phyloP scores from a whole-genome alignment of 2,797 vertebrate genomes.

The Paratrypauchen microcephalus region DNA sequence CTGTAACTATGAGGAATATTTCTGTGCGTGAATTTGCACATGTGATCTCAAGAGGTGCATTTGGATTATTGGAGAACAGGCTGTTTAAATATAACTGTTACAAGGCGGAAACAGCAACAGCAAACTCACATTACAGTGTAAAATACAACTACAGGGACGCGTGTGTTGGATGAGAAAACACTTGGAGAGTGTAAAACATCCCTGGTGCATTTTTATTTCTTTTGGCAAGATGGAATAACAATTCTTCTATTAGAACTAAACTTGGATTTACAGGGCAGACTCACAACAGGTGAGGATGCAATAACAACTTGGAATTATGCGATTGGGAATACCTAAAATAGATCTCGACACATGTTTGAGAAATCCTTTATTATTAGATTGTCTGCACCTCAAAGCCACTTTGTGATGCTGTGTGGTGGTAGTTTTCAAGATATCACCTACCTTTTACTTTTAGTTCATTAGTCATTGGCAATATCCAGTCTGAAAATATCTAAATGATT shows the following conservation, averaged over 20 bases:
- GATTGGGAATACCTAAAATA: not conserved
- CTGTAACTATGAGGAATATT: conserved; percentile 8
- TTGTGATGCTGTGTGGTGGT: too few species aligned
- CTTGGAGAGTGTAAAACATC: conserved; percentile 33
- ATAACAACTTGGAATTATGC: not conserved
- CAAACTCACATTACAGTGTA: conserved; percentile 34
- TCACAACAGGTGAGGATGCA: conserved; percentile 3
- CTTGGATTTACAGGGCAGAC: not conserved
- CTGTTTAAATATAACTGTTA: conserved; percentile 45
- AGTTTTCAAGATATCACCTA: too few species aligned
- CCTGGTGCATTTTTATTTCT: conserved; percentile 33
- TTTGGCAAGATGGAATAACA: conserved; percentile 25
- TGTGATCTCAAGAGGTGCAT: conserved; percentile 29
- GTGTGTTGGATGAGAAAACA: conserved; percentile 22
- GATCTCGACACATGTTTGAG: too few species aligned
- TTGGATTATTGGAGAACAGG: conserved; percentile 48
- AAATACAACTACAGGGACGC: conserved; percentile 42
- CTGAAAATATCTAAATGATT: too few species aligned
- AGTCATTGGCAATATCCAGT: too few species aligned
- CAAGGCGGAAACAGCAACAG: conserved; percentile 23
- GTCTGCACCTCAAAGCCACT: too few species aligned
- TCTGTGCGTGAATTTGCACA: conserved; percentile 8
- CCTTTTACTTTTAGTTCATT: too few species aligned
- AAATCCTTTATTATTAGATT: too few species aligned
- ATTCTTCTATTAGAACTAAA: not conserved